Evolutionary conservation across 2,797 vertebrate genomes (phyloP), one percentile per base, ranked within the genome.

Genomic region (Picus viridis): DNA sequence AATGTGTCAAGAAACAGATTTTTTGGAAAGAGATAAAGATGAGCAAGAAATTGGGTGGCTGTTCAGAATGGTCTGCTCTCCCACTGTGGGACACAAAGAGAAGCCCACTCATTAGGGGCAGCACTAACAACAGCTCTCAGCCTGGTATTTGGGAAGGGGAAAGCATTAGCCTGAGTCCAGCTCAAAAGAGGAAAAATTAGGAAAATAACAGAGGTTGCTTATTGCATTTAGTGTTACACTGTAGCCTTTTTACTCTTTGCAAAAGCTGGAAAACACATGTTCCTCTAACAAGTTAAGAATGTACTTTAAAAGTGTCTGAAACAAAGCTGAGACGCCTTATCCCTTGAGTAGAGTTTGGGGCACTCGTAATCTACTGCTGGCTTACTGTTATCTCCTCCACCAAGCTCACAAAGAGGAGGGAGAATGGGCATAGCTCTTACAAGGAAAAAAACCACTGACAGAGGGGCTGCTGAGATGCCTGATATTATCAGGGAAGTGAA

Each of bases 401-500:
- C 74, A 69, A 91, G 83, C 88, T 91, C 67, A 95, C 86, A 94
- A 93, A 94, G 73, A 79, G 68, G 69, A 85, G 51, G 89, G 57
- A 94, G 82, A 96, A 94, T 70, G 56, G 86, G 85, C 88, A 93
- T 10, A 58, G 88, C 88, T 95, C 84, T 94, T 90, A 78, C 73
- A 95, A 93, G 95, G 62, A 41, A 83, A 91, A 94, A 94, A 83
- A 67, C 23, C 49, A 5, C 43, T 91, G 93, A 95, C 91, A 95
- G 94, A 72, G 94, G 83, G 95, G 91, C 88, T 92, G 89, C 93
- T 95, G 94, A 95, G 92, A 94, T 68, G 86, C 62, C 90, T 94
- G 91, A 96, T 96, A 95, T 64, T 88, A 95, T 95, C 93, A 8
- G 92, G 92, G 94, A 96, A 96, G 88, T 93, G 91, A 95, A 96